Percentiles rank a stretch among this genome's conserved stretches.
phyloP scores from a whole-genome alignment of 2,888 invertebrate genomes.

The Erynnis tages region DNA sequence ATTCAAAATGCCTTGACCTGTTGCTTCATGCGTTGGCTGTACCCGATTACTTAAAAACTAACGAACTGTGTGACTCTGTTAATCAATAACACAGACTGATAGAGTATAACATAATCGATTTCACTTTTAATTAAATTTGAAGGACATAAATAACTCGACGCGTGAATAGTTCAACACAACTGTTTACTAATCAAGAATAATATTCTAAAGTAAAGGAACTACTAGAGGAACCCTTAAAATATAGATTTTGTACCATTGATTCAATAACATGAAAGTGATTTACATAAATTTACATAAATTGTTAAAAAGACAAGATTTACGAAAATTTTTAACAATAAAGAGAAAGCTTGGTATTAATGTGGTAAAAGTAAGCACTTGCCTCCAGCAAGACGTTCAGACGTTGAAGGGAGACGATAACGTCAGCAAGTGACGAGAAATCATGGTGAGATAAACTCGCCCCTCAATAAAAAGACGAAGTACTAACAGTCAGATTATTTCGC shows the following conservation, averaged over 20 bases:
- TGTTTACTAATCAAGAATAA: no score
- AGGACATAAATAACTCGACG: no score
- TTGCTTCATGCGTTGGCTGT: neutral
- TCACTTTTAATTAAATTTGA: no score
- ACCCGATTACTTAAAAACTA: neutral
- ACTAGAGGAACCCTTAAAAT: no score
- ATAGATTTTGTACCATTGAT: no score
- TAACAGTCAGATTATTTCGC: conserved; percentile 64
- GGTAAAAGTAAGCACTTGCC: conserved; percentile 39
- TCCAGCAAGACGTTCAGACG: neutral
- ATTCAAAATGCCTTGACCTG: conserved; percentile 17
- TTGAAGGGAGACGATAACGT: conserved; percentile 55
- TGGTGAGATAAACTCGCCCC: conserved; percentile 61
- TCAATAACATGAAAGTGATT: no score
- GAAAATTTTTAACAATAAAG: neutral
- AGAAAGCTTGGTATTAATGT: conserved; percentile 43
- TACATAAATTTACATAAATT: neutral
- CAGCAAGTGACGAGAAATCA: conserved; percentile 59
- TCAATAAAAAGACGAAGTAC: conserved; percentile 67
- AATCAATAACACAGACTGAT: neutral
- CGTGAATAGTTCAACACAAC: no score
- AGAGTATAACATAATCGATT: no score
- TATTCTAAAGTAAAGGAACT: no score
- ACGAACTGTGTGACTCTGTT: neutral
- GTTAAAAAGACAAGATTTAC: neutral